These are phyloP conservation scores for Tragelaphus strepsiceros DNA, from an alignment of 2,113 vertebrate genomes.

Conservation along the genomic window DNA sequence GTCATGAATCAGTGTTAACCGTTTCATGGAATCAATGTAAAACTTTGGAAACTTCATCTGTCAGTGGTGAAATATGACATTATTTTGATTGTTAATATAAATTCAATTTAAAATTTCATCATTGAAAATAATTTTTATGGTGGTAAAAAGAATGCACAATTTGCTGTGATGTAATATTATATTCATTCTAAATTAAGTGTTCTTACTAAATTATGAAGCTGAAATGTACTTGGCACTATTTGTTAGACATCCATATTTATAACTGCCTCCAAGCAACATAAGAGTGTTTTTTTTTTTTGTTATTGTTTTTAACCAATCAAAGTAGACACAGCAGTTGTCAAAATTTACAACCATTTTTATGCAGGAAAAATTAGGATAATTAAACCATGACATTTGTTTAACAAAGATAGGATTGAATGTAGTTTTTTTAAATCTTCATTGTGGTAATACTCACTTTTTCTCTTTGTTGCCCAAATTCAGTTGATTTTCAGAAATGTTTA, in stretches of 20 bases:
- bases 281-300: neutral
- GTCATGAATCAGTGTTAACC: neutral
- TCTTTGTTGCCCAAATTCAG: no score
- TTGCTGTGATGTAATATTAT: neutral
- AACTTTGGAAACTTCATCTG: neutral
- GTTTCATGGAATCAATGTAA: neutral
- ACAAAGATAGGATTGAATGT: neutral
- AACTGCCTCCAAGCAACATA: neutral
- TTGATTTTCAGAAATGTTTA: no score
- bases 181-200: neutral
- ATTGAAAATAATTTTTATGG: neutral
- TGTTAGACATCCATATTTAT: neutral
- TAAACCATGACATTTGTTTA: neutral
- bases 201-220: neutral
- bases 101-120: neutral
- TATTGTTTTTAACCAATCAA: neutral
- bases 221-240: neutral
- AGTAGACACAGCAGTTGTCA: neutral
- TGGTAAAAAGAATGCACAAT: neutral
- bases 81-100: neutral
- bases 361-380: neutral
- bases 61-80: neutral
- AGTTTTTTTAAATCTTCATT: neutral
- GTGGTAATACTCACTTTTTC: no score
- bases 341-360: neutral